Base-by-base conservation (phyloP, 2,797 vertebrate genomes). In the Luscinia megarhynchos region DNA sequence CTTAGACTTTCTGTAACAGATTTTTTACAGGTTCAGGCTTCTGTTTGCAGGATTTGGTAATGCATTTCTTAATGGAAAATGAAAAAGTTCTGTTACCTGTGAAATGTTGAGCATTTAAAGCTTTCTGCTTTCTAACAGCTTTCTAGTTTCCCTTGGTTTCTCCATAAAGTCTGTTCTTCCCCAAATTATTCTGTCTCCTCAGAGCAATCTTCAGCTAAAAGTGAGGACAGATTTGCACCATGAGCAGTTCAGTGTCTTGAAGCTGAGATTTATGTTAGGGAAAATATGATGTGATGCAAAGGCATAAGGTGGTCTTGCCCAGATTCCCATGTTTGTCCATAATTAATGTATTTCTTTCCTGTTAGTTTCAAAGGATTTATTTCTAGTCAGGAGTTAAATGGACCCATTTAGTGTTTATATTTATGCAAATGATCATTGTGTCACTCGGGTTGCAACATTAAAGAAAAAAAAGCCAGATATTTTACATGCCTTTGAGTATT, bases 401-500 rank as follows among this genome's bases (percentile, higher is more conserved):
- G 68, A 22, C 41, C 43, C 26, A 7, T 64, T 89, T 46, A 36
- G 54, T 89, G 81, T 93, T 96, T 86, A 87, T 79, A 79, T 87
- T 89, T 93, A 83, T 94, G 87, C 78, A 93, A 95, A 87, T 55
- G 17, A 80, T 84, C 0, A 0, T 45, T 84, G 57, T 94, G 84
- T 93, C 89, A 73, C 51, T 75, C 8, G 29, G 40, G 79, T 75
- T 77, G 68, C 72, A 87, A 67, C 61, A 64, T 75, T 63, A 68
- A 86, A 91, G 77, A 68, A 84, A 43, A 69, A 69, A 69, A 55
- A 70, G n/a, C 10, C 75, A 57, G 74, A 91, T 96, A 96, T 94
- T 94, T 97, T 95, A 89, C 90, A 34, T 96, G 84, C 87, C 92
- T 97, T 96, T 97, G 95, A 93, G 79, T 96, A 69, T 86, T 96